Conservation (phyloP, 2,113 vertebrate species). For the Cephalopholis sonnerati region DNA sequence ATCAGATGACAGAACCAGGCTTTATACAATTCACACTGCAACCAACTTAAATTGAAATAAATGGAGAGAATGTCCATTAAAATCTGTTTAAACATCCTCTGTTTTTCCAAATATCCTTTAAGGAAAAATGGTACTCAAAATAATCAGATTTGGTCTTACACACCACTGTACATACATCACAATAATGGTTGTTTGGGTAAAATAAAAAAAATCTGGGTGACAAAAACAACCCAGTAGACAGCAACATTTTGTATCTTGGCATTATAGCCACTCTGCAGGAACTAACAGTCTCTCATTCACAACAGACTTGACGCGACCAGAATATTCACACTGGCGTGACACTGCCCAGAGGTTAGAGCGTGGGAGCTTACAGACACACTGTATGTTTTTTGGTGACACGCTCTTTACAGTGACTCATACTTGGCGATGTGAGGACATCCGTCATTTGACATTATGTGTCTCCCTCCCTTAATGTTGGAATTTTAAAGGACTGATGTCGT, state of each 20-base stretch:
- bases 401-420: conserved; percentile 15
- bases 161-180: background rate
- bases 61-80: background rate
- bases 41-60: background rate
- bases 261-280: background rate
- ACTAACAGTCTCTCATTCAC: background rate
- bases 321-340: background rate
- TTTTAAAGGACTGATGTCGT: background rate
- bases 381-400: conserved; percentile 2
- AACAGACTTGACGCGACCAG: background rate
- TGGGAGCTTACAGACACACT: background rate
- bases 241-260: background rate
- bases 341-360: background rate
- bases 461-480: background rate
- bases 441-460: background rate
- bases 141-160: background rate
- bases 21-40: background rate
- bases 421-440: background rate
- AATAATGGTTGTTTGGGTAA: background rate
- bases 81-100: background rate
- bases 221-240: background rate
- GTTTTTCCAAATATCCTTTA: conserved; percentile 7
- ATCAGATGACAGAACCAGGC: background rate
- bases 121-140: background rate
- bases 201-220: background rate